Base-by-base conservation (phyloP, 2,888 invertebrate genomes). In the Horisme vitalbata region DNA sequence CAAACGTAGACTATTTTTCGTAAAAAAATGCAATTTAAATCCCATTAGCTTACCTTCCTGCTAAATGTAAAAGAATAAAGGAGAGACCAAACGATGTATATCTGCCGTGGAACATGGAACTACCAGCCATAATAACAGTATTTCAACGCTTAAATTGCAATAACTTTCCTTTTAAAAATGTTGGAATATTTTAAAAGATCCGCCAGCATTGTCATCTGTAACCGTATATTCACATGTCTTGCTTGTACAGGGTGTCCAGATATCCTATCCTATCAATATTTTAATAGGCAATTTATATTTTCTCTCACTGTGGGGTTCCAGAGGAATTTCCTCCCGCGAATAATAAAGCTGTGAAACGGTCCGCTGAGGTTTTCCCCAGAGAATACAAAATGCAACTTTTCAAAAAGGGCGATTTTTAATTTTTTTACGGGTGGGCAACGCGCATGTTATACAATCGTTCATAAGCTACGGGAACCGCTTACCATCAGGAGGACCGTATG, bases 261-360 rank as follows among this genome's bases (percentile, higher is more conserved):
- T 26, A 23, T 11, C 26, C 4, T 18, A n/a, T n/a, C 7, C 1
- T n/a, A 23, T n/a, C n/a, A 23, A 23, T 7, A 7, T 59, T 63
- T 61, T 52, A 54, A 57, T n/a, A n/a, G n/a, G n/a, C n/a, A n/a
- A n/a, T n/a, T n/a, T n/a, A n/a, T n/a, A n/a, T n/a, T n/a, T n/a
- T n/a, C n/a, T n/a, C n/a, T n/a, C n/a, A n/a, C n/a, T n/a, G n/a
- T n/a, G n/a, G n/a, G n/a, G n/a, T n/a, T n/a, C n/a, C n/a, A n/a
- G n/a, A n/a, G n/a, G n/a, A n/a, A n/a, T n/a, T n/a, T n/a, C n/a
- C n/a, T n/a, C n/a, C n/a, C n/a, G n/a, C n/a, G n/a, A n/a, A n/a
- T n/a, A n/a, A n/a, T n/a, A n/a, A n/a, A n/a, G n/a, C n/a, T n/a
- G n/a, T n/a, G n/a, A n/a, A n/a, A n/a, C n/a, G n/a, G n/a, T n/a